Evolutionary conservation across 1,140 invertebrate species (phyloP).

Genomic region (Xylocopa sonorina): DNA sequence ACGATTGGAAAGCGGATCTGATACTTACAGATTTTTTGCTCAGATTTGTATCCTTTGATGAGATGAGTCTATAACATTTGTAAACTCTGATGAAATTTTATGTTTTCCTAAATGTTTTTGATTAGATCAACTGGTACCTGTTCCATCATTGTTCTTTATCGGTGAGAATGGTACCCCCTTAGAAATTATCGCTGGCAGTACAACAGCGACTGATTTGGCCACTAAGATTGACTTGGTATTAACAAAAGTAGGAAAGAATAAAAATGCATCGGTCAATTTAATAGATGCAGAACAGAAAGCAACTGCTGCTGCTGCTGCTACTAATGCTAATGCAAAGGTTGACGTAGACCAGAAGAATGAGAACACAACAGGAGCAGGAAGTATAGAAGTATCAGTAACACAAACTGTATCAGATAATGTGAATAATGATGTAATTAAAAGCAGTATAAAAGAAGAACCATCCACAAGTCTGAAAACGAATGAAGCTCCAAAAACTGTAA

Average conservation of each 20-base stretch:
- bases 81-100: constrained; percentile 24
- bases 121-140: constrained; percentile 90
- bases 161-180: constrained; percentile 88
- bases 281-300: constrained; percentile 70
- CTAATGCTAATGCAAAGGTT: constrained; percentile 13
- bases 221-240: constrained; percentile 83
- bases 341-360: constrained; percentile 24
- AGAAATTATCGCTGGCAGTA: constrained; percentile 87
- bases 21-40: constrained; percentile 90
- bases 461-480: constrained; percentile 69
- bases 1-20: constrained; percentile 86
- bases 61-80: not conserved
- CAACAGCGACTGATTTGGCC: constrained; percentile 79
- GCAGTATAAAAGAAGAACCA: constrained; percentile 85
- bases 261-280: constrained; percentile 66
- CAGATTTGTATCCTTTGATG: constrained; percentile 91
- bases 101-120: constrained; percentile 5
- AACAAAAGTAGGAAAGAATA: constrained; percentile 70
- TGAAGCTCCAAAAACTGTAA: constrained; percentile 1
- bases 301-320: not conserved
- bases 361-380: constrained; percentile 26
- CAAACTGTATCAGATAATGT: constrained; percentile 91
- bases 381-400: constrained; percentile 54
- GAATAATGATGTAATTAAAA: constrained; percentile 87
- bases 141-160: constrained; percentile 94